Evolutionary conservation across 2,797 vertebrate genomes (phyloP).

Genomic region (Crax fasciolata): DNA sequence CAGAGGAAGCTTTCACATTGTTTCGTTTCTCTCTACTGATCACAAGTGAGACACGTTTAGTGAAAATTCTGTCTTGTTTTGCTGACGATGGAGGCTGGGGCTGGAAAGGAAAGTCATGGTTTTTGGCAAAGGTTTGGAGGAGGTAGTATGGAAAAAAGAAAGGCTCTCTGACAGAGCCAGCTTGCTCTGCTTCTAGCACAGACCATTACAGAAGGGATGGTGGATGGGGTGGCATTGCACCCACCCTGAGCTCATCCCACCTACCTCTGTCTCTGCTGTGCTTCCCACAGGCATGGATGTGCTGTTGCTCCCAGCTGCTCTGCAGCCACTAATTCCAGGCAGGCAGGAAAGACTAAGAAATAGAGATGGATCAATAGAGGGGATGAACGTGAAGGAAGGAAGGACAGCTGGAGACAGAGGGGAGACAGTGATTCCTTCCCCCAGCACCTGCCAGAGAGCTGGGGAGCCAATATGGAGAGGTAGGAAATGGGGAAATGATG

Average conservation of each 20-base stretch:
- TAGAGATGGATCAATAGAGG: neutral
- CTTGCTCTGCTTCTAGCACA: neutral
- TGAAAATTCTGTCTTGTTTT: neutral
- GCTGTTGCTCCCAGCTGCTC: neutral
- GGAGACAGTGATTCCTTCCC: neutral
- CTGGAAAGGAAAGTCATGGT: neutral
- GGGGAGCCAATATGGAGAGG: neutral
- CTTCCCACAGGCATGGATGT: neutral
- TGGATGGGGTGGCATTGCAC: neutral
- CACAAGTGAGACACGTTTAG: neutral
- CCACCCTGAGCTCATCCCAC: neutral
- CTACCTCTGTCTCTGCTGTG: neutral
- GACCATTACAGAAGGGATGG: neutral
- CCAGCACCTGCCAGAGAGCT: neutral
- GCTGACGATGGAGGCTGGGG: neutral
- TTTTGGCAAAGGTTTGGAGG: constrained; percentile 2
- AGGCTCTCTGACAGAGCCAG: neutral
- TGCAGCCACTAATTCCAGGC: neutral
- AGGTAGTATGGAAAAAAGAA: neutral
- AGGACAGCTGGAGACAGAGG: neutral
- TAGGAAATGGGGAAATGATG: neutral
- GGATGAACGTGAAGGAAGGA: neutral
- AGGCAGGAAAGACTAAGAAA: neutral
- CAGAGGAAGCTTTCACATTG: neutral
- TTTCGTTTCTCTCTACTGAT: neutral